Base-by-base conservation (phyloP, 2,113 vertebrate species). In the Chloebia gouldiae region DNA sequence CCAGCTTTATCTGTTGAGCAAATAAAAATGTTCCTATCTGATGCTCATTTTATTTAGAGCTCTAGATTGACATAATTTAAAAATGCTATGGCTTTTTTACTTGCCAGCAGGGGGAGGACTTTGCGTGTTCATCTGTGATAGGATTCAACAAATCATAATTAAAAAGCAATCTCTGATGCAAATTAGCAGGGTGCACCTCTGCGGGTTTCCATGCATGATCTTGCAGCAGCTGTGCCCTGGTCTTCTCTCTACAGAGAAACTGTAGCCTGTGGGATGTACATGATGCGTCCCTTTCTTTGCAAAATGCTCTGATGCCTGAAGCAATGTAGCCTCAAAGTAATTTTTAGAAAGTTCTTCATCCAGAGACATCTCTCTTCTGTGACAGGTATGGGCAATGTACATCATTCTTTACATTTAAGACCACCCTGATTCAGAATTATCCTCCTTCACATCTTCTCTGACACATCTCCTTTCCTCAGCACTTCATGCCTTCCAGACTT, bases 101-200 rank as follows among this genome's bases (percentile, higher is more conserved):
- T 88, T 91, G 51, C 97, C 97, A 95, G 91, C 72, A 95, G 96
- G 85, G 94, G 96, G 96, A 92, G 78, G 66, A 47, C 59, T 59
- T 40, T 60, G 60, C 81, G 24, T 80, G n/a, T 50, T 88, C 80
- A 73, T 77, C 49, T 57, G 68, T 44, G 37, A 35, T 44, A 33
- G 14, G 39, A 66, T 73, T 86, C 56, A 53, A 86, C 37, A 75
- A 73, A 54, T 56, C 57, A 37, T 80, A 82, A 60, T 68, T 63
- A 17, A 39, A 86, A 79, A 85, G 57, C 1, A 35, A 44, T 72
- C 42, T 49, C 39, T 60, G 37, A 73, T 75, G 88, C 33, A 86
- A 72, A 83, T 78, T 47, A 92, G 53, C 70, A 76, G 86, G 16
- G 24, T 75, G 60, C 51, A 56, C 22, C 60, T 71, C 66, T 49